Percentiles rank a stretch among this genome's conserved stretches.
phyloP scores from a whole-genome alignment of 2,113 vertebrate species.

The Tachuris rubrigastra region DNA sequence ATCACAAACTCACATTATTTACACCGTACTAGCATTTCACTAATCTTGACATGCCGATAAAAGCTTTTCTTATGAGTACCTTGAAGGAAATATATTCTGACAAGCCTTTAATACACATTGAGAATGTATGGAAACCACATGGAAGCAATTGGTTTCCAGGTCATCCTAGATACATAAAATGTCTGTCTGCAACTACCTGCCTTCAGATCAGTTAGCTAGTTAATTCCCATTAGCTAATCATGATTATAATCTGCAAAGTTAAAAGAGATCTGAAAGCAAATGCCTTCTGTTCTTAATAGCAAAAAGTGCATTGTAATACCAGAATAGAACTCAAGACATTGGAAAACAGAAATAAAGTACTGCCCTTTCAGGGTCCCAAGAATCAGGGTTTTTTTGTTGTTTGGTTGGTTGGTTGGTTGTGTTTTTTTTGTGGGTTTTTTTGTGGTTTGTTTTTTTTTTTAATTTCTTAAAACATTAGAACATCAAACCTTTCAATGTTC shows the following conservation, averaged over 20 bases:
- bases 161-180: not conserved
- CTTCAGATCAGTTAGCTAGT: not conserved
- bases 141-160: not conserved
- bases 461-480: not conserved
- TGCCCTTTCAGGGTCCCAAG: not conserved
- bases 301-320: not conserved
- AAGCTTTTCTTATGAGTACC: not conserved
- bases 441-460: not conserved
- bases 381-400: not conserved
- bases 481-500: not conserved
- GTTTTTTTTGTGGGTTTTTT: too few species aligned
- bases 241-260: not conserved
- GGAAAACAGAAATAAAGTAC: not conserved
- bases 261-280: not conserved
- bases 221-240: not conserved
- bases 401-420: too few species aligned
- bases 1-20: not conserved
- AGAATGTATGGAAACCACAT: not conserved
- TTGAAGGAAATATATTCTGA: not conserved
- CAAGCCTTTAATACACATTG: not conserved
- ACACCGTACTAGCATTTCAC: not conserved
- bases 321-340: not conserved
- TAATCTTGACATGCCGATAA: not conserved
- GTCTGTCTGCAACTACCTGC: not conserved
- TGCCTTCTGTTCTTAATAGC: not conserved